Conservation (phyloP, 1,140 invertebrate genomes). For the Drosophila albomicans region DNA sequence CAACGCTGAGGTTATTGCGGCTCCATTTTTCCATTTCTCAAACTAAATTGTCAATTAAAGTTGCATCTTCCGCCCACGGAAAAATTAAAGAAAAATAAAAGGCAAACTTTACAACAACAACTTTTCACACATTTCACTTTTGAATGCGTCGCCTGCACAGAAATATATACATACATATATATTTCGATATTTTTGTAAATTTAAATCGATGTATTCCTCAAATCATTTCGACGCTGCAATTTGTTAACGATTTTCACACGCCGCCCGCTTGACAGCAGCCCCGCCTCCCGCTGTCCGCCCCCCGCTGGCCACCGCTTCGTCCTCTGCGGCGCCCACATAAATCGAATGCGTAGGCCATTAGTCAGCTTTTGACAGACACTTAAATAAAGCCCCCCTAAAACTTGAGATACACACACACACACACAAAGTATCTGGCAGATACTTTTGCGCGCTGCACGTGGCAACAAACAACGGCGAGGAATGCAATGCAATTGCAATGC, state of each 20-base stretch:
- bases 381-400: slow-evolving; percentile 17
- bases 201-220: slow-evolving; percentile 63
- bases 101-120: slow-evolving; percentile 51
- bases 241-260: slow-evolving; percentile 82
- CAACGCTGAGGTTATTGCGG: background rate
- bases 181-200: slow-evolving; percentile 54
- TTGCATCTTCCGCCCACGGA: slow-evolving; percentile 58
- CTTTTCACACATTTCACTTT: slow-evolving; percentile 79
- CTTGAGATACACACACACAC: slow-evolving; percentile 27
- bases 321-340: slow-evolving; percentile 54
- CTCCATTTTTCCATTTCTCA: slow-evolving; percentile 36
- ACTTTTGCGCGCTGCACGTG: slow-evolving; percentile 41
- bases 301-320: background rate
- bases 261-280: slow-evolving; percentile 68
- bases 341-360: slow-evolving; percentile 71
- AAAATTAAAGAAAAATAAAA: slow-evolving; percentile 18
- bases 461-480: background rate
- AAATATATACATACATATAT: slow-evolving; percentile 56
- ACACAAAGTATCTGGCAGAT: slow-evolving; percentile 26
- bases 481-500: slow-evolving; percentile 7
- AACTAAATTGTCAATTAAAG: slow-evolving; percentile 73
- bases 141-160: slow-evolving; percentile 51
- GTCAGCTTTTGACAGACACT: slow-evolving; percentile 69
- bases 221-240: slow-evolving; percentile 78
- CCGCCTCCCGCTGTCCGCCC: slow-evolving; percentile 11